Conservation (phyloP, 30 jellyfish, hydroid and myxozoan species). For the Aurelia coerulea region DNA sequence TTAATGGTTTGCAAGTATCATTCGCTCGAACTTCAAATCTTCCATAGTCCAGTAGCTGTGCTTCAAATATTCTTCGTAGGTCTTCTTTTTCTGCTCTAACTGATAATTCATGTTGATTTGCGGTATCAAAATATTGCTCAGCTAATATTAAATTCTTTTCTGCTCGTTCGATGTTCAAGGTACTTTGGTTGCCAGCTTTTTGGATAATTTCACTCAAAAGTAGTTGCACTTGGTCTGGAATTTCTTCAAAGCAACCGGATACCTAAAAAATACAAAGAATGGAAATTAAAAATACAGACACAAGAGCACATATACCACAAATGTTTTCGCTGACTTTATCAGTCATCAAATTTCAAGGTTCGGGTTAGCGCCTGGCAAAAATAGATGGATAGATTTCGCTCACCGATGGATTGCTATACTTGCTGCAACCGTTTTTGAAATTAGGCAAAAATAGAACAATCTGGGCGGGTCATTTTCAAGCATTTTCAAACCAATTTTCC, state of each 20-base stretch:
- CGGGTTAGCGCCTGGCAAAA: too few species aligned
- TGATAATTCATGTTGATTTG: constrained; percentile 80
- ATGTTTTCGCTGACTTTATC: too few species aligned
- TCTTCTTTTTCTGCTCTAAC: constrained; percentile 69
- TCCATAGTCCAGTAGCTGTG: constrained; percentile 88
- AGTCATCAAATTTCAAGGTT: too few species aligned
- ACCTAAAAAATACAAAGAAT: constrained; percentile 53
- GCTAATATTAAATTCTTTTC: constrained; percentile 93
- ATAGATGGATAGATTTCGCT: too few species aligned
- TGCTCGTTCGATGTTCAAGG: constrained; percentile 86
- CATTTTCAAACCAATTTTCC: too few species aligned
- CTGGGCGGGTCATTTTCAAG: too few species aligned
- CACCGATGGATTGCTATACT: too few species aligned
- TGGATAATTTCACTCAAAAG: constrained; percentile 78
- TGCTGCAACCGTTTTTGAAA: too few species aligned
- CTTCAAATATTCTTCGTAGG: constrained; percentile 71
- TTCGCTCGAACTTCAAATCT: constrained; percentile 91
- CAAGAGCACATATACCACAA: too few species aligned
- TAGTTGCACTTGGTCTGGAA: constrained; percentile 84
- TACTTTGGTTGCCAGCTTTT: constrained; percentile 96
- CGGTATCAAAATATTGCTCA: constrained; percentile 74
- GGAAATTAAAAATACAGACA: too few species aligned
- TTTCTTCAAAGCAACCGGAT: constrained; percentile 91
- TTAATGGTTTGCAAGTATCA: constrained; percentile 78
- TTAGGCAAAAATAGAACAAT: too few species aligned